phyloP scores from a whole-genome alignment of 1,140 invertebrate genomes.

The Araneus ventricosus region DNA sequence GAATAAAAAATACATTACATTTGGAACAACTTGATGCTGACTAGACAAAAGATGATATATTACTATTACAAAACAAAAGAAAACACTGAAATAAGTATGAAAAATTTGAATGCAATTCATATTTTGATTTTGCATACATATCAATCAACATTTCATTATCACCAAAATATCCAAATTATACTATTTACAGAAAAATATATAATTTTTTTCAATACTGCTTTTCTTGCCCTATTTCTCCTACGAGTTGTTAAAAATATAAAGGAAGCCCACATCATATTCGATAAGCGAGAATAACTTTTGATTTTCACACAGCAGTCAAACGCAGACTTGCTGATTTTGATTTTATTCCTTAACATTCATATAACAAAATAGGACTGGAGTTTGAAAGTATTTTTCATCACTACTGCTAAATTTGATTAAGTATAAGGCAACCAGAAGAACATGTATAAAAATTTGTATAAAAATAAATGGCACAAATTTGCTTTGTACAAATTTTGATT shows the following conservation, averaged over 20 bases:
- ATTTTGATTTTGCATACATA: constrained; percentile 58
- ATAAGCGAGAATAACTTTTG: not conserved
- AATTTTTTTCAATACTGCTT: not conserved
- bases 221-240: not conserved
- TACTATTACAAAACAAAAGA: constrained; percentile 58
- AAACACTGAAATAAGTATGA: constrained; percentile 35
- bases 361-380: not conserved
- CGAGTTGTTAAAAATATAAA: too few species aligned
- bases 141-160: constrained; percentile 17
- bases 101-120: constrained; percentile 14
- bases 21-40: constrained; percentile 62
- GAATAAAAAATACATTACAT: constrained; percentile 49
- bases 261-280: too few species aligned
- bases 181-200: constrained; percentile 49
- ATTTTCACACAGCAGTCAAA: not conserved
- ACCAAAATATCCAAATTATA: constrained; percentile 52
- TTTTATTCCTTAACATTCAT: not conserved
- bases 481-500: constrained; percentile 54
- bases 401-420: constrained; percentile 52
- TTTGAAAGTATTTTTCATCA: not conserved
- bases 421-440: constrained; percentile 40
- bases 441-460: constrained; percentile 68
- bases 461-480: constrained; percentile 66
- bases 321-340: not conserved
- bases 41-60: constrained; percentile 70